phyloP scores from a whole-genome alignment of 1,140 invertebrate genomes.

The Condylostylus longicornis region DNA sequence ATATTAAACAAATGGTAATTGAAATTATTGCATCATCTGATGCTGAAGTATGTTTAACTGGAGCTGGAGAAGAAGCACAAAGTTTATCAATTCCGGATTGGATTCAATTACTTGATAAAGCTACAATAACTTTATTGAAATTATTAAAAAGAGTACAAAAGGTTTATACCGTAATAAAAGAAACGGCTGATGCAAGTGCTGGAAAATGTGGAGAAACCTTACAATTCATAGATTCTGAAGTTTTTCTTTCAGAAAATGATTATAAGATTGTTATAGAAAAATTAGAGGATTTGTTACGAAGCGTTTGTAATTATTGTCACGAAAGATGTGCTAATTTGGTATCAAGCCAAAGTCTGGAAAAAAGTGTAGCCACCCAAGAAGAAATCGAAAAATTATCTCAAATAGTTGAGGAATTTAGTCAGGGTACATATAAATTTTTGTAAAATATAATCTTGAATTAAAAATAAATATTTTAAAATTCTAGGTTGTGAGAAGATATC shows the following conservation, averaged over 20 bases:
- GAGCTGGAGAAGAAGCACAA: constrained; percentile 49
- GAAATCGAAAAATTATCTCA: constrained; percentile 66
- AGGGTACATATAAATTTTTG: no score
- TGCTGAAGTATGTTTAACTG: constrained; percentile 45
- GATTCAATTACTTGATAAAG: constrained; percentile 57
- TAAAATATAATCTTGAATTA: no score
- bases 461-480: no score
- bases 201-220: constrained; percentile 36
- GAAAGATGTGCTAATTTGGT: constrained; percentile 77
- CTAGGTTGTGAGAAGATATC: constrained; percentile 62
- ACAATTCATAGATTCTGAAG: constrained; percentile 43
- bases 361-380: constrained; percentile 44
- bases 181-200: constrained; percentile 44
- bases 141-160: constrained; percentile 47
- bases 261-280: constrained; percentile 48
- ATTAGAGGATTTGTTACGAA: constrained; percentile 58
- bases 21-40: constrained; percentile 54
- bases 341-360: constrained; percentile 54
- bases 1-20: constrained; percentile 76
- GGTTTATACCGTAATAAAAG: constrained; percentile 54
- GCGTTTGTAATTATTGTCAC: constrained; percentile 80
- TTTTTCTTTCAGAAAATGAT: constrained; percentile 54
- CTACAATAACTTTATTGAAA: constrained; percentile 50
- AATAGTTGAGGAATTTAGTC: constrained; percentile 65
- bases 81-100: constrained; percentile 59